Conservation (phyloP, 2,797 vertebrate species). For the Eulemur coronatus region DNA sequence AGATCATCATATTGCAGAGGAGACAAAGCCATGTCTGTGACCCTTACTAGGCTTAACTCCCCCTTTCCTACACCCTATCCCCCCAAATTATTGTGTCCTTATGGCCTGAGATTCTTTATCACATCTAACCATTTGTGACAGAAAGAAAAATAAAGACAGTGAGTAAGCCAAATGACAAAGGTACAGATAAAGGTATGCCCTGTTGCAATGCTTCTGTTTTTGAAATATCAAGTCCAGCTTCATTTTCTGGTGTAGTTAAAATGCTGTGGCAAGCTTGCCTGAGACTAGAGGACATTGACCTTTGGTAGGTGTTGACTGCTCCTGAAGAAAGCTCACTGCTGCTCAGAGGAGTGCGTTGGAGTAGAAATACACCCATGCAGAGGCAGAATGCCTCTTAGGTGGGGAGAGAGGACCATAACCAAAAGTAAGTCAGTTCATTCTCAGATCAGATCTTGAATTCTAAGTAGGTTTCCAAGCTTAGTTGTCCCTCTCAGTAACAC, state of each 20-base stretch:
- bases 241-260: slow-evolving; percentile 39
- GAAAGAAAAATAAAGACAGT: slow-evolving; percentile 16
- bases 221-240: slow-evolving; percentile 44
- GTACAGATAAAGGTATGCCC: background rate
- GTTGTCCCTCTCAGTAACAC: background rate
- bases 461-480: background rate
- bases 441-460: background rate
- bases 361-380: background rate
- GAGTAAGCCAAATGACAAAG: background rate
- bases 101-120: background rate
- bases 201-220: background rate
- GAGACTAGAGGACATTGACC: slow-evolving; percentile 42
- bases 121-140: background rate
- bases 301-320: background rate
- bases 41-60: background rate
- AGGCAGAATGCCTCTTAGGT: background rate
- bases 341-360: slow-evolving; percentile 50
- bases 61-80: background rate
- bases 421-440: background rate
- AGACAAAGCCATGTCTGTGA: background rate
- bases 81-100: background rate
- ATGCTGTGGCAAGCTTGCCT: slow-evolving; percentile 23
- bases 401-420: background rate
- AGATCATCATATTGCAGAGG: background rate
- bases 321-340: background rate